phyloP scores from a whole-genome alignment of 2,888 invertebrate species.

The Platycnemis pennipes region DNA sequence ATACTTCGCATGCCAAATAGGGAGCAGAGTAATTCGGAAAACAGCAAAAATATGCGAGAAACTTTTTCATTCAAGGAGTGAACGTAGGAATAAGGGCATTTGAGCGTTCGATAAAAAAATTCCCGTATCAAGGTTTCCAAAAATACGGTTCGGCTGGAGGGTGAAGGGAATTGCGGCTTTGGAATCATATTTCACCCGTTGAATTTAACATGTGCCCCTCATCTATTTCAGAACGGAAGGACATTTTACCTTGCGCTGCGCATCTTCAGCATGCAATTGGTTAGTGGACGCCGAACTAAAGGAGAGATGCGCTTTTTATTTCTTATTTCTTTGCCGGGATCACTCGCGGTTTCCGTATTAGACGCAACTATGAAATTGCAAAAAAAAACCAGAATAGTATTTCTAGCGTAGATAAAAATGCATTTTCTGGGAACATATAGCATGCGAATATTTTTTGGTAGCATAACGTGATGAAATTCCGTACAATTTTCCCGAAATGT shows the following conservation, averaged over 20 bases:
- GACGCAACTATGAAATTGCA: too few relatives aligned
- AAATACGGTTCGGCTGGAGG: not conserved
- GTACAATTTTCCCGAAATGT: not conserved
- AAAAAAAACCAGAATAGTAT: not conserved
- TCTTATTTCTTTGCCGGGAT: too few relatives aligned
- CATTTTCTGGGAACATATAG: too few relatives aligned
- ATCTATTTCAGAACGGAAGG: not conserved
- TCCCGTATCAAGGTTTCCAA: not conserved
- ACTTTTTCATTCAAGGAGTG: not conserved
- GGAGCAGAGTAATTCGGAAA: not conserved
- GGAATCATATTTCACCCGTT: not conserved
- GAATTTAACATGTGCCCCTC: not conserved
- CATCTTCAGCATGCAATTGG: too few relatives aligned
- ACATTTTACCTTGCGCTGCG: not conserved
- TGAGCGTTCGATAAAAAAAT: not conserved
- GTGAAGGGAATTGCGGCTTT: not conserved
- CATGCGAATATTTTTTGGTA: not conserved
- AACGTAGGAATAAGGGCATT: not conserved
- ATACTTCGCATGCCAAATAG: conserved; percentile 25
- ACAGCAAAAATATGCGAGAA: not conserved
- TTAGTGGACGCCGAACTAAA: not conserved
- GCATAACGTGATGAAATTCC: not conserved
- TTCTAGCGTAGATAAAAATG: not conserved
- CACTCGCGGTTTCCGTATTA: too few relatives aligned
- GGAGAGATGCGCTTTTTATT: not conserved